These are phyloP conservation scores for Drosophila mulleri DNA, from an alignment of 2,888 invertebrate species.

Conservation along the genomic window DNA sequence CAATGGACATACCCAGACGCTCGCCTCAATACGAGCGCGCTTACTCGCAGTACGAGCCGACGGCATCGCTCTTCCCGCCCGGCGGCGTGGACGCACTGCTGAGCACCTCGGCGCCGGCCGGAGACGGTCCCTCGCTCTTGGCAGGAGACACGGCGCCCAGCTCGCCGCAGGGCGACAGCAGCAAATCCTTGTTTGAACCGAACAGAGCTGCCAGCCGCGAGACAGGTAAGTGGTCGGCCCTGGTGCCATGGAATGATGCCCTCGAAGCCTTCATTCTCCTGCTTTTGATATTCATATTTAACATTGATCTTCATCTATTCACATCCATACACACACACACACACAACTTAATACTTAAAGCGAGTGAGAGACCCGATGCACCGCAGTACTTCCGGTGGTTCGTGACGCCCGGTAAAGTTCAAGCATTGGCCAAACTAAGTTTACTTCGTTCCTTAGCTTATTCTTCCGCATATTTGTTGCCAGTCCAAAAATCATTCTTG, in stretches of 20 bases:
- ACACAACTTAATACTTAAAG: conserved; percentile 37
- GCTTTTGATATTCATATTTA: conserved; percentile 55
- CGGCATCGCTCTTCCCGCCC: conserved; percentile 79
- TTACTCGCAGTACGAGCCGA: conserved; percentile 78
- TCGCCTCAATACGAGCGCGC: conserved; percentile 79
- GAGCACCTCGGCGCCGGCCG: conserved; percentile 83
- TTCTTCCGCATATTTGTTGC: conserved; percentile 32
- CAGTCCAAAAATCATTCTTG: conserved; percentile 20
- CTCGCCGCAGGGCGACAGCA: conserved; percentile 77
- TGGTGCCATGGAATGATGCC: conserved; percentile 16
- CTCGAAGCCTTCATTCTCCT: conserved; percentile 24
- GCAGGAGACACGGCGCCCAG: conserved; percentile 72
- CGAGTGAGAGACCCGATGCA: conserved; percentile 80
- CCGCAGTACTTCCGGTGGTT: conserved; percentile 83
- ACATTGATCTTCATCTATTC: conserved; percentile 66
- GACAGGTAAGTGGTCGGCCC: conserved; percentile 75
- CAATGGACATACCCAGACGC: conserved; percentile 87
- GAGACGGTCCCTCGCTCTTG: conserved; percentile 61
- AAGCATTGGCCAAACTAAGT: conserved; percentile 51
- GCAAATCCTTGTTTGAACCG: conserved; percentile 77
- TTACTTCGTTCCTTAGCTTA: conserved; percentile 54
- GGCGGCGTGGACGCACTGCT: conserved; percentile 84
- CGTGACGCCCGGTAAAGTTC: conserved; percentile 84
- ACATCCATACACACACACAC: conserved; percentile 19
- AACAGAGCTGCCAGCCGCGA: conserved; percentile 78